A percentile compares a stretch with the other conserved stretches of the same genome.
phyloP scores from a whole-genome alignment of 2,113 vertebrate species.

The Podarcis muralis region DNA sequence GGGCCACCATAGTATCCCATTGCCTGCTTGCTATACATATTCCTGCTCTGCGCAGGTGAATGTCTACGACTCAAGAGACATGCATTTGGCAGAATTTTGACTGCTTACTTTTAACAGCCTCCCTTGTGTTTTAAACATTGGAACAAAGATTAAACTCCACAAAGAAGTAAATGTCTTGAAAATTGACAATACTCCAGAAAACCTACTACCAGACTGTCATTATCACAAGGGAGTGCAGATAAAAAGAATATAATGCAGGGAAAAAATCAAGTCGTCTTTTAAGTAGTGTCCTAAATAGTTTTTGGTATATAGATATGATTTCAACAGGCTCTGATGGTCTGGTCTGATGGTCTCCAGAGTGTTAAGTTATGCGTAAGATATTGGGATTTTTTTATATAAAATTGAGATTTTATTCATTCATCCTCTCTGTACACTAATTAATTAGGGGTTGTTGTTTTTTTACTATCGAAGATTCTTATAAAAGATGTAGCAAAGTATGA shows the following conservation, averaged over 20 bases:
- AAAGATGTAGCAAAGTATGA: neutral
- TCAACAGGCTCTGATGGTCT: neutral
- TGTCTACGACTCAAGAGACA: neutral
- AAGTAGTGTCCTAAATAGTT: neutral
- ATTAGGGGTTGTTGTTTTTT: neutral
- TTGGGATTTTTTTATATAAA: neutral
- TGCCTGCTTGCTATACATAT: neutral
- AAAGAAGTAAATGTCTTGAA: neutral
- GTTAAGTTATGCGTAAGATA: neutral
- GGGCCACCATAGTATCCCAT: neutral
- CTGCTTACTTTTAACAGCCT: neutral
- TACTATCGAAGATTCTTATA: neutral
- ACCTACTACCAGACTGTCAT: neutral
- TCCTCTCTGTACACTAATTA: neutral
- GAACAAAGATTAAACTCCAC: constrained; percentile 5
- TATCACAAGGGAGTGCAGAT: neutral
- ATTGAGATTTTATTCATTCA: neutral
- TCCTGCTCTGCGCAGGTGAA: neutral
- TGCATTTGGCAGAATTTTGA: neutral
- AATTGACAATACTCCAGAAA: neutral
- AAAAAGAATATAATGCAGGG: neutral
- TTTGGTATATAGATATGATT: neutral
- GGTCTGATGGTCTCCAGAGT: neutral
- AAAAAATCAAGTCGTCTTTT: neutral
- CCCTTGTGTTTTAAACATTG: neutral